Evolutionary conservation across 2,113 vertebrate species (phyloP), one percentile per base, ranked within the genome.

Genomic region (Blennius ocellaris): DNA sequence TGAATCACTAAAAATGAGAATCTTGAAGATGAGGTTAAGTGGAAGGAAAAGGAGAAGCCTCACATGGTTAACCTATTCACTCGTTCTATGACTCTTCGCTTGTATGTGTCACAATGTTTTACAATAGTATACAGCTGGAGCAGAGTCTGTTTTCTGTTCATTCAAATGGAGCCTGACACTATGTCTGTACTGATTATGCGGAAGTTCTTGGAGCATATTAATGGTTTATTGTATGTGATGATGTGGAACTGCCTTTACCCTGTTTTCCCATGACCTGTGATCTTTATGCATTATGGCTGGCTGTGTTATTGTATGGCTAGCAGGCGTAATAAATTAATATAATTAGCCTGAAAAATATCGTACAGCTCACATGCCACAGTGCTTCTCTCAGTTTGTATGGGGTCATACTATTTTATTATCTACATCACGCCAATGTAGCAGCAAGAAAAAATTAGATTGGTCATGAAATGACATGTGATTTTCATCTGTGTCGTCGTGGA

Each of bases 321-420:
- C 59, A 61, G 43, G 54, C n/a, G 6, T 17, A 65, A 73, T 55
- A 71, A 66, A 81, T 66, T 3, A 63, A 47, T 53, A 39, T 30
- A 30, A 45, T 59, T 45, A 39, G 47, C 21, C 38, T 39, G 17
- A 37, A 49, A 53, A 54, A 47, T 30, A 30, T n/a, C 30, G 17
- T 8, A 45, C 8, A 69, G 37, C 8, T 43, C 1, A 50, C 6
- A 30, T 50, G 16, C 45, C 38, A 30, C 39, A 45, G 3, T 30
- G 21, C 21, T 30, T 30, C 21, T 30, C 21, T 30, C n/a, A n/a
- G 21, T 30, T 30, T 30, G 21, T 30, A 30, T 30, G 21, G 21
- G 21, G 2, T 30, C 21, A 30, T 30, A 30, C 21, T 30, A 30
- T 30, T 30, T 30, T 30, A 30, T 30, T 30, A 30, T 30, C 21